These are phyloP conservation scores for Paramisgurnus dabryanus DNA, from an alignment of 2,113 vertebrate species.

Conservation along the genomic window DNA sequence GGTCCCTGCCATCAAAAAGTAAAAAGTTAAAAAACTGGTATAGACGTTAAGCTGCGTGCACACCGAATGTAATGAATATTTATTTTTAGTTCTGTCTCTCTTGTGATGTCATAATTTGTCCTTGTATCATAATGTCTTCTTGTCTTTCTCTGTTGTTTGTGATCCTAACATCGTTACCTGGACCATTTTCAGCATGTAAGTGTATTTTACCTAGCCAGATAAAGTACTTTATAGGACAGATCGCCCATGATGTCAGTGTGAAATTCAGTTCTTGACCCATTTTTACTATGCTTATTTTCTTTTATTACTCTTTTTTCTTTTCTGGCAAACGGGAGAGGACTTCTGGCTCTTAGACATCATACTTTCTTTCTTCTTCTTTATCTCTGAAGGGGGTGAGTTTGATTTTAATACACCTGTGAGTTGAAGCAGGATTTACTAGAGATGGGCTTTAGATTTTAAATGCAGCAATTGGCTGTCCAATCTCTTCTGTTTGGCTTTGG, in stretches of 20 bases:
- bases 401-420: slow-evolving; percentile 87
- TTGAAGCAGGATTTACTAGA: slow-evolving; percentile 80
- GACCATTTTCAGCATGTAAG: slow-evolving; percentile 81
- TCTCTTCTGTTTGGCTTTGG: slow-evolving; percentile 42
- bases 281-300: slow-evolving; percentile 84
- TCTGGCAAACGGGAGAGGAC: slow-evolving; percentile 81
- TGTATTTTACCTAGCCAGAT: slow-evolving; percentile 78
- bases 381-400: slow-evolving; percentile 86
- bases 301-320: slow-evolving; percentile 67
- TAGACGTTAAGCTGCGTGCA: too few relatives aligned
- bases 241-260: slow-evolving; percentile 85
- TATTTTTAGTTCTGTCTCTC: background rate
- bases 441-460: slow-evolving; percentile 74
- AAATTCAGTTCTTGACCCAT: slow-evolving; percentile 88
- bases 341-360: slow-evolving; percentile 81
- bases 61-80: too few relatives aligned
- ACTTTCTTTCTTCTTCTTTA: slow-evolving; percentile 45
- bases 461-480: slow-evolving; percentile 67
- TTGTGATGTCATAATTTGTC: slow-evolving; percentile 3
- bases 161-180: slow-evolving; percentile 79
- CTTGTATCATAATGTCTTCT: background rate
- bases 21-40: too few relatives aligned
- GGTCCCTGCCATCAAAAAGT: too few relatives aligned
- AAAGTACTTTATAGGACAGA: slow-evolving; percentile 86
- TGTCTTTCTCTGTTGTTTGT: slow-evolving; percentile 40